These are phyloP conservation scores for Octodonta nipae DNA, from an alignment of 2,888 invertebrate genomes.

Conservation along the genomic window DNA sequence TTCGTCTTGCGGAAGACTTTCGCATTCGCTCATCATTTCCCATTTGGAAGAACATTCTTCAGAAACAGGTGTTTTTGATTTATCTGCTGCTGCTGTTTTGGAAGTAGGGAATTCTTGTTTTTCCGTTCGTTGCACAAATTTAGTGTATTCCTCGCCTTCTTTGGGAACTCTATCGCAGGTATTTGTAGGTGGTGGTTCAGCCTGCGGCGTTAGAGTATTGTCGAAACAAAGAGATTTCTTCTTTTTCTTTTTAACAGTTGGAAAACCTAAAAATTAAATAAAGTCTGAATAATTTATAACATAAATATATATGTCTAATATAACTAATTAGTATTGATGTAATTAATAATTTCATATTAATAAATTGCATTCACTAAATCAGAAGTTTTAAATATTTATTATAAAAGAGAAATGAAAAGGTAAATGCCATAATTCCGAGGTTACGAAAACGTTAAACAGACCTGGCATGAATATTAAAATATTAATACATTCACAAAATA, in stretches of 20 bases:
- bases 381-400: too few species aligned
- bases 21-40: conserved; percentile 47
- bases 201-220: conserved; percentile 9
- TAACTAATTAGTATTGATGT: too few species aligned
- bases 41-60: conserved; percentile 38
- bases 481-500: too few species aligned
- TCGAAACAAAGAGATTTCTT: conserved; percentile 30
- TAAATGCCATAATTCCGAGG: too few species aligned
- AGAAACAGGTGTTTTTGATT: conserved; percentile 9
- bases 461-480: too few species aligned
- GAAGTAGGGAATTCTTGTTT: conserved; percentile 6
- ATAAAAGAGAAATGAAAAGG: too few species aligned
- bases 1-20: conserved; percentile 49
- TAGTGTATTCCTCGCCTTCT: conserved; percentile 52
- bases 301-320: too few species aligned
- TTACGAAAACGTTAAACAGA: too few species aligned
- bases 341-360: too few species aligned
- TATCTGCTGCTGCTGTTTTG: conserved; percentile 8
- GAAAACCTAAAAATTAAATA: conserved; percentile 52
- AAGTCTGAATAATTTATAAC: too few species aligned
- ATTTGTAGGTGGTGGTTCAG: conserved; percentile 11
- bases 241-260: conserved; percentile 71
- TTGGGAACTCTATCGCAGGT: conserved; percentile 55
- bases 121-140: conserved; percentile 48
- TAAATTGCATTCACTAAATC: too few species aligned